Evolutionary conservation across 2,888 invertebrate species (phyloP), one percentile per base, ranked within the genome.

Genomic region (Eristalis pertinax): DNA sequence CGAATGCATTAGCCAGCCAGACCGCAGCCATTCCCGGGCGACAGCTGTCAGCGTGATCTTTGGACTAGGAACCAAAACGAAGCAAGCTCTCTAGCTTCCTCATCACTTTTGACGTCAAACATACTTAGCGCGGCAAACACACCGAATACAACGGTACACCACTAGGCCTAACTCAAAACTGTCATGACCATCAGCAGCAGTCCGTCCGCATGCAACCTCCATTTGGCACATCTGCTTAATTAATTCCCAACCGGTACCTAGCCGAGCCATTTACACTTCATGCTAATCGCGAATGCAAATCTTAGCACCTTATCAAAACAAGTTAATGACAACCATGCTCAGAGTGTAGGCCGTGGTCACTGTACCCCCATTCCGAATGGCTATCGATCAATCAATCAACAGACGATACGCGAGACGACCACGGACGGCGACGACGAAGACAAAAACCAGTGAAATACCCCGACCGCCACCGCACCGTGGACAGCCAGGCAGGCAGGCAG

Each of bases 201-300:
- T 26, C 29, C 50, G 22, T 60, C 50, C 29, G 68, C 60, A 69
- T 56, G 43, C 43, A n/a, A 50, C 50, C 50, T 50, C 50, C 50
- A 50, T 50, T 50, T 50, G 50, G 50, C 50, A 50, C 75, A 75
- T 86, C 75, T 75, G 43, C 41, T 75, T 86, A 86, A 86, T 86
- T 86, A 79, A 82, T 82, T 82, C 82, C 38, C 75, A 75, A 86
- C 70, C 77, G 82, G 78, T 86, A 86, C 68, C 67, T 64, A 58
- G 68, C 76, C 24, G n/a, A 69, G 73, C 86, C 86, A 86, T 82
- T 86, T 77, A 73, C 76, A 87, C 83, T 76, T 43, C 73, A 80
- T 72, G 83, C 80, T 87, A 87, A 87, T 87, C 87, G 76, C 73
- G 65, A 84, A 87, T 83, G 83, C 87, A 87, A 87, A 87, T 87